Evolutionary conservation across 2,113 vertebrate species (phyloP).

Genomic region (Ciconia boyciana): DNA sequence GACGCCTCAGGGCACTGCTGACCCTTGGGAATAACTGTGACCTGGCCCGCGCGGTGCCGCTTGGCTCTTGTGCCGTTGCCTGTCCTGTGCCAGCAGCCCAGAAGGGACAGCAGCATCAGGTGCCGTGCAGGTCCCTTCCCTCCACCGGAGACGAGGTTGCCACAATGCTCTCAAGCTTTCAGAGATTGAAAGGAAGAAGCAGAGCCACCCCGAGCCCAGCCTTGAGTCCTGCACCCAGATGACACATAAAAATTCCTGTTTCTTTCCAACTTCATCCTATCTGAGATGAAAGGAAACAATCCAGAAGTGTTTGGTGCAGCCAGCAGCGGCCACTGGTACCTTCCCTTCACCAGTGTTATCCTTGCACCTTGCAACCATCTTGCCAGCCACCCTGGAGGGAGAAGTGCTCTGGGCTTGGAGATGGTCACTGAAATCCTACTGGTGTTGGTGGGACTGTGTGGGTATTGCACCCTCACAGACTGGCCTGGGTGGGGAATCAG

Average conservation of each 20-base stretch:
- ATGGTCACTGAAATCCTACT: neutral
- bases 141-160: rapidly evolving
- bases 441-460: neutral
- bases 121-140: neutral
- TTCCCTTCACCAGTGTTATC: neutral
- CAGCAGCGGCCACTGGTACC: neutral
- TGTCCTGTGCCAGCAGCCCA: neutral
- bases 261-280: neutral
- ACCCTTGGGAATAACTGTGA: neutral
- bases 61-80: neutral
- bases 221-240: neutral
- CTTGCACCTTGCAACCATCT: neutral
- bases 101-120: neutral
- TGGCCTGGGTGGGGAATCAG: no score
- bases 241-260: neutral
- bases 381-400: no score
- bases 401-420: neutral
- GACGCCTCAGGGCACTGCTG: neutral
- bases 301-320: neutral
- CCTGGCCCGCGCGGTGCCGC: neutral
- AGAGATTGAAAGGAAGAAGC: neutral
- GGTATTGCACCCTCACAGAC: neutral
- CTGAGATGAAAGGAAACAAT: neutral
- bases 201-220: neutral
- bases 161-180: neutral